Conservation (phyloP, 2,888 invertebrate species). For the Lacanobia oleracea region DNA sequence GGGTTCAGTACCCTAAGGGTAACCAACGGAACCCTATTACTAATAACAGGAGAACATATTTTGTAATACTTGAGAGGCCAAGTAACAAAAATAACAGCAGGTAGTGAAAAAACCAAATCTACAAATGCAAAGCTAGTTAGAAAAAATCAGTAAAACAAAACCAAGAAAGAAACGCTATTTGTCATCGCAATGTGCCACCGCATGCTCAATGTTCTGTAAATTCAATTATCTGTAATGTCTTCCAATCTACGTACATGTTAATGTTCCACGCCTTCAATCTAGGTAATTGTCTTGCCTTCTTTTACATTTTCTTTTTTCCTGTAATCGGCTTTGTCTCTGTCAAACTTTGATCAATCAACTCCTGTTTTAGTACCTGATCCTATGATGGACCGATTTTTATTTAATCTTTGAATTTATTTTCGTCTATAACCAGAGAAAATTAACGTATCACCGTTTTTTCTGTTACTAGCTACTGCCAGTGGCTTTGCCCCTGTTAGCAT, state of each 20-base stretch:
- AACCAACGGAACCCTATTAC: too few relatives aligned
- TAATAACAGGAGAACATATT: too few relatives aligned
- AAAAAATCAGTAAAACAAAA: conserved; percentile 1
- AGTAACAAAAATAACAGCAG: neutral
- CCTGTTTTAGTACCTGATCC: neutral
- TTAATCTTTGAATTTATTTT: conserved; percentile 20
- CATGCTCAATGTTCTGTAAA: conserved; percentile 58
- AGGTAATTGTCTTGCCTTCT: conserved; percentile 33
- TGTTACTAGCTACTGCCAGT: too few relatives aligned
- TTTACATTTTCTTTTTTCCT: conserved; percentile 39
- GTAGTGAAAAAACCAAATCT: neutral
- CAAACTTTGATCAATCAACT: conserved; percentile 45
- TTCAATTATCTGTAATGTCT: conserved; percentile 55
- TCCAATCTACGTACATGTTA: conserved; percentile 47
- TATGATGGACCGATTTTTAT: neutral
- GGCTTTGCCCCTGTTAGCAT: too few relatives aligned
- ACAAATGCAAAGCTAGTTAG: neutral
- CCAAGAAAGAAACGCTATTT: conserved; percentile 9
- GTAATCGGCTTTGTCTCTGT: conserved; percentile 17
- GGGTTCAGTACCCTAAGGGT: too few relatives aligned
- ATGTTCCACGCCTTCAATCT: conserved; percentile 39
- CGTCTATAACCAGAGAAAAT: neutral
- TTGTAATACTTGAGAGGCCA: too few relatives aligned
- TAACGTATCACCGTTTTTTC: too few relatives aligned
- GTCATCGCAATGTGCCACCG: conserved; percentile 28